Conservation (phyloP, 2,113 vertebrate species). For the Sceloporus tristichus region DNA sequence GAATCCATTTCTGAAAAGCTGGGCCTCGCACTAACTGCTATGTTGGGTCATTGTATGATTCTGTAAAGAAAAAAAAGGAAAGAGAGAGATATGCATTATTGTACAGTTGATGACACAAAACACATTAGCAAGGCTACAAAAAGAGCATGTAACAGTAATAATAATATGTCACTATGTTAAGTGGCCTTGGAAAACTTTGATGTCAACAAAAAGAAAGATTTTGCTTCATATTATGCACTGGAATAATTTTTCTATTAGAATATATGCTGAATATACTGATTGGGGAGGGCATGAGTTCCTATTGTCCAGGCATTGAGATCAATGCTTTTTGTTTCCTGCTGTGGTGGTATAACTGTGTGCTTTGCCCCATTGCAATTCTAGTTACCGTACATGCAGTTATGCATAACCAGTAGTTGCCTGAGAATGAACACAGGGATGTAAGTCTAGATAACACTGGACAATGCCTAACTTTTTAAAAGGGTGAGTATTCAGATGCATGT, state of each 20-base stretch:
- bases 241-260: neutral
- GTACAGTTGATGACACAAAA: conserved; percentile 3
- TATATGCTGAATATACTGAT: neutral
- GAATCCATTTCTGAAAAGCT: conserved; percentile 72
- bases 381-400: neutral
- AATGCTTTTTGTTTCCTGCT: neutral
- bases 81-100: conserved; percentile 54
- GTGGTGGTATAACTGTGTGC: neutral
- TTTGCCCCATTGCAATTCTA: neutral
- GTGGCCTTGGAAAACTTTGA: neutral
- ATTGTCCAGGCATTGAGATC: neutral
- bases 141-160: neutral
- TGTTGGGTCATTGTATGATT: conserved; percentile 99
- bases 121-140: conserved; percentile 12
- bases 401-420: neutral
- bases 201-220: neutral
- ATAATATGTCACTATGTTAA: neutral
- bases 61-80: conserved; percentile 82
- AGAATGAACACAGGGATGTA: neutral
- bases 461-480: neutral
- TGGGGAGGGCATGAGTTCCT: neutral
- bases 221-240: neutral
- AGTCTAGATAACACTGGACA: neutral
- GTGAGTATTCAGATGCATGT: neutral
- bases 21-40: conserved; percentile 93